Percentiles rank a stretch among this genome's conserved stretches.
These are phyloP conservation scores for Diphyllodes magnificus DNA, from an alignment of 2,113 vertebrate genomes.

Conservation along the genomic window DNA sequence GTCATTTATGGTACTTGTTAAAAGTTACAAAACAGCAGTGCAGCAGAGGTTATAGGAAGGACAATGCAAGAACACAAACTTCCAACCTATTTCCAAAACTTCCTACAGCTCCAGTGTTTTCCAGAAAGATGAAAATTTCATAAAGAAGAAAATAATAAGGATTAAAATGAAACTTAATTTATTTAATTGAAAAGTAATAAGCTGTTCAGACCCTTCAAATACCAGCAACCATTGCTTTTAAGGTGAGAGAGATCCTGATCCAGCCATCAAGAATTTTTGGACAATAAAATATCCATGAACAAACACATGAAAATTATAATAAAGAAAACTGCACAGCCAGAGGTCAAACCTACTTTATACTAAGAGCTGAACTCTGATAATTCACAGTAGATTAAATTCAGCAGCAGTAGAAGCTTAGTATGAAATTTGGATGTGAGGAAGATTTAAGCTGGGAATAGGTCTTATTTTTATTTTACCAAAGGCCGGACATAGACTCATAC, in stretches of 20 bases:
- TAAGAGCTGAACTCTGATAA: slow-evolving; percentile 18
- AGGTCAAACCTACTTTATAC: slow-evolving; percentile 13
- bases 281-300: background rate
- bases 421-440: slow-evolving; percentile 42
- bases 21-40: slow-evolving; percentile 45
- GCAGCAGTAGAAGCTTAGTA: slow-evolving; percentile 34
- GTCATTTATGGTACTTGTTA: slow-evolving; percentile 55
- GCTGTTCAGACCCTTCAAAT: background rate
- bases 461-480: slow-evolving; percentile 52
- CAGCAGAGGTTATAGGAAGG: slow-evolving; percentile 47
- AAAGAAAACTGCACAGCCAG: slow-evolving; percentile 5
- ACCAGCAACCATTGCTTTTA: background rate
- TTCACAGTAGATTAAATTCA: slow-evolving; percentile 42
- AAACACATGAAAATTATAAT: background rate
- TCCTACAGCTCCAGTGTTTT: background rate
- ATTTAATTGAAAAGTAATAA: background rate
- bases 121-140: background rate
- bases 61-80: slow-evolving; percentile 25
- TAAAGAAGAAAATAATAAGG: background rate
- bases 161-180: background rate
- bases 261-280: background rate
- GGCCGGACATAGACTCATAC: slow-evolving; percentile 39
- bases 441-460: slow-evolving; percentile 39
- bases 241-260: background rate
- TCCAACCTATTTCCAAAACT: background rate